Evolutionary conservation across 2,888 invertebrate species (phyloP).

Genomic region (Dolichomitus sp.): DNA sequence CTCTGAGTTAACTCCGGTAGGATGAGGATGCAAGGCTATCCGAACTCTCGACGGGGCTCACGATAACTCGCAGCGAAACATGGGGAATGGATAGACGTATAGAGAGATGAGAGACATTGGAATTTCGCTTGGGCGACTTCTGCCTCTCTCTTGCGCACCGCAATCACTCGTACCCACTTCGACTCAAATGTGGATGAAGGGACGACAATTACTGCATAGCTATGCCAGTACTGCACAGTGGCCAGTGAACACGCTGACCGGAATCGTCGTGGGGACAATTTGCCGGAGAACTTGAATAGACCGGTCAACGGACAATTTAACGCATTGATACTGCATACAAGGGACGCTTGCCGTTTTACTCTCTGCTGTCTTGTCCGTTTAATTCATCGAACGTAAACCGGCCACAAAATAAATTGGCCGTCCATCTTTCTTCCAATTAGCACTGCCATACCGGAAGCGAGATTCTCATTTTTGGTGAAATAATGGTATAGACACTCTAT

Average conservation of each 20-base stretch:
- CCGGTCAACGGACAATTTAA: slow-evolving; percentile 15
- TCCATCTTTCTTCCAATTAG: neutral
- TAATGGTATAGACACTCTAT: neutral
- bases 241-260: slow-evolving; percentile 21
- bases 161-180: slow-evolving; percentile 21
- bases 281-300: slow-evolving; percentile 4
- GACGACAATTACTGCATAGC: slow-evolving; percentile 29
- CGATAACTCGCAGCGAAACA: slow-evolving; percentile 18
- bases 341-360: slow-evolving; percentile 1
- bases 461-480: neutral
- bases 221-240: slow-evolving; percentile 12
- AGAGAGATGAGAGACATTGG: neutral
- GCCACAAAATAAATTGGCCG: neutral
- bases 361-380: neutral
- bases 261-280: slow-evolving; percentile 32
- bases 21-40: neutral
- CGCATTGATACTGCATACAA: slow-evolving; percentile 15
- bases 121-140: slow-evolving; percentile 7
- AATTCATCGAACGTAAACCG: neutral
- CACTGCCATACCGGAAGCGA: neutral
- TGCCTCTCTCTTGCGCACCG: neutral
- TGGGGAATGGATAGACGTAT: slow-evolving; percentile 12
- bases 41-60: neutral
- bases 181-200: slow-evolving; percentile 31
- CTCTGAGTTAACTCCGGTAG: neutral